A percentile compares a stretch with the other conserved stretches of the same genome.
phyloP scores from a whole-genome alignment of 37 sponge, comb jelly and placozoan species.

The Chondrilla cf. caribensis region DNA sequence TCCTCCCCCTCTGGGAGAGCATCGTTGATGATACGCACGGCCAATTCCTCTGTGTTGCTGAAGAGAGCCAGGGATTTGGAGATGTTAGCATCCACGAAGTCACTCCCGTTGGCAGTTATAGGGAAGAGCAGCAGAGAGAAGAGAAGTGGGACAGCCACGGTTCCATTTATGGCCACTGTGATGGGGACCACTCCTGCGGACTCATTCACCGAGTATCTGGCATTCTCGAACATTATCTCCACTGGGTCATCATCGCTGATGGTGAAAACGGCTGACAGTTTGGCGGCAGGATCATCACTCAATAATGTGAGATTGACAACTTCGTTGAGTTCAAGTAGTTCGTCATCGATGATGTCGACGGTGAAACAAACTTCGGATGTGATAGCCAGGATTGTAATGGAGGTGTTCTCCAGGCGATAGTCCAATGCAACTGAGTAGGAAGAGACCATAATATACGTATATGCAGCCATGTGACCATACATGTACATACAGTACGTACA shows the following conservation, averaged over 20 bases:
- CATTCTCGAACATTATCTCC: not conserved
- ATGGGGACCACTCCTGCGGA: not conserved
- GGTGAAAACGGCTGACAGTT: not conserved
- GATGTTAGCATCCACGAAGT: not conserved
- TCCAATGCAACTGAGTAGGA: constrained; percentile 23
- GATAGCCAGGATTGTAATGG: not conserved
- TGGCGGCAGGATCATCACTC: not conserved
- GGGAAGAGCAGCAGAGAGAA: not conserved
- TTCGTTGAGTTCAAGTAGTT: not conserved
- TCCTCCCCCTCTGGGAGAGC: not conserved
- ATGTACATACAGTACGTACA: not conserved
- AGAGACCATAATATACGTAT: not conserved
- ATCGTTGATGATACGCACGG: not conserved
- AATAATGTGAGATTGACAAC: not conserved
- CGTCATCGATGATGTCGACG: not conserved
- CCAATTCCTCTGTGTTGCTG: not conserved
- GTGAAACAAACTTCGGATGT: constrained; percentile 1
- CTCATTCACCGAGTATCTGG: not conserved
- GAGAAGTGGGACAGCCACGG: not conserved
- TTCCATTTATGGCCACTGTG: not conserved
- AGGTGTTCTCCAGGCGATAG: not conserved
- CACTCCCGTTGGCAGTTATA: not conserved
- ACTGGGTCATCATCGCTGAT: constrained; percentile 32
- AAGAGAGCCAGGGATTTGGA: not conserved
- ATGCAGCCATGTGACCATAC: not conserved